phyloP scores from a whole-genome alignment of 2,888 invertebrate genomes.

The Phragmatobia fuliginosa region DNA sequence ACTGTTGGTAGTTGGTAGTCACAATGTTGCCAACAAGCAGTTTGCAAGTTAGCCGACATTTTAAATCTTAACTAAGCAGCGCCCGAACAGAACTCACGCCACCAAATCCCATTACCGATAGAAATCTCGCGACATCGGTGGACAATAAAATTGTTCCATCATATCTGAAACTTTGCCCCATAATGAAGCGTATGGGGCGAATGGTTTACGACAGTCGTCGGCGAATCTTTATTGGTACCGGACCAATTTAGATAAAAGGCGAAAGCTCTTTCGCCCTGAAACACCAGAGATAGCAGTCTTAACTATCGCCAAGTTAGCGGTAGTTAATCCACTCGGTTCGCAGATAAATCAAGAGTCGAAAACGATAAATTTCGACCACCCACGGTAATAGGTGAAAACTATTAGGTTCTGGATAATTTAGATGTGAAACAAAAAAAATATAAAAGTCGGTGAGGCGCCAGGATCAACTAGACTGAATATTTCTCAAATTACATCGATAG shows the following conservation, averaged over 20 bases:
- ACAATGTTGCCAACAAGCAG: conserved; percentile 58
- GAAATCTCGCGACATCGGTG: conserved; percentile 84
- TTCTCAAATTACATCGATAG: background rate
- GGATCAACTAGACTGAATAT: conserved; percentile 16
- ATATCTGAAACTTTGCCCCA: conserved; percentile 86
- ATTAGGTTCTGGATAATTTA: conserved; percentile 81
- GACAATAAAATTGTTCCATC: conserved; percentile 86
- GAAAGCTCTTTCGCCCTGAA: conserved; percentile 84
- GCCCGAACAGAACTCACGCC: conserved; percentile 57
- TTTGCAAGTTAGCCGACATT: conserved; percentile 62
- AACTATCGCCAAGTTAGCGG: conserved; percentile 87
- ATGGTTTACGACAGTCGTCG: conserved; percentile 86
- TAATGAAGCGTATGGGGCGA: conserved; percentile 87
- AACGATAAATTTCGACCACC: conserved; percentile 81
- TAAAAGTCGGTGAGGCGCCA: conserved; percentile 57
- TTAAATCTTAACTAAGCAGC: conserved; percentile 59
- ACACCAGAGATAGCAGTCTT: conserved; percentile 86
- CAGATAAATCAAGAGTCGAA: conserved; percentile 85
- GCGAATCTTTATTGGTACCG: conserved; percentile 86
- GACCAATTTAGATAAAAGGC: conserved; percentile 87
- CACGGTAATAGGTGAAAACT: conserved; percentile 86
- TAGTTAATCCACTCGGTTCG: conserved; percentile 83
- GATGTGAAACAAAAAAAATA: conserved; percentile 72
- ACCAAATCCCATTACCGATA: conserved; percentile 84
- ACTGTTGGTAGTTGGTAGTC: conserved; percentile 27